phyloP scores from a whole-genome alignment of 2,113 vertebrate genomes.

The Gracilinanus agilis region DNA sequence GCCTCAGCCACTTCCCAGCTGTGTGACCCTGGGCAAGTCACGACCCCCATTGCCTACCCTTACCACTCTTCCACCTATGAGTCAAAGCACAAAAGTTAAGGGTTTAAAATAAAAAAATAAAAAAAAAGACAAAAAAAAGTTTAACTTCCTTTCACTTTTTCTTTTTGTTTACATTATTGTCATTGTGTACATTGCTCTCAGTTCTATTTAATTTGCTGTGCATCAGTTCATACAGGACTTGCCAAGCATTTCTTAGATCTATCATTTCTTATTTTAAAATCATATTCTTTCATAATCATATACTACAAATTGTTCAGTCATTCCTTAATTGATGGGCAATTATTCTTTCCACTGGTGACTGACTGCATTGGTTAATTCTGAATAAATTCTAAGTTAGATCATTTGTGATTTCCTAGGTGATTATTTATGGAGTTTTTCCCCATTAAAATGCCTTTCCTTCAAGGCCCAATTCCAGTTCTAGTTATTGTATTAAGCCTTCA shows the following conservation, averaged over 20 bases:
- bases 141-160: not conserved
- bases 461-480: not conserved
- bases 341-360: not conserved
- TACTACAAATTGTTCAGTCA: not conserved
- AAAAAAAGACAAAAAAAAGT: no score
- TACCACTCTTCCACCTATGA: no score
- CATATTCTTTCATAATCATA: not conserved
- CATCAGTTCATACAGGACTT: not conserved
- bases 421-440: not conserved
- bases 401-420: not conserved
- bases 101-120: no score
- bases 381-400: not conserved
- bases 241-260: not conserved
- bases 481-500: not conserved
- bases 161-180: not conserved
- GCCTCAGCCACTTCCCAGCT: no score
- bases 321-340: not conserved
- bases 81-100: no score
- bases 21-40: no score
- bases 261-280: not conserved
- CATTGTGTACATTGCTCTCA: not conserved
- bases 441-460: not conserved
- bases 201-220: not conserved
- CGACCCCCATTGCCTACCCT: no score
- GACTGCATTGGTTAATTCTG: not conserved